Percentiles rank a stretch among this genome's conserved stretches.
Conservation (phyloP, 2,113 vertebrate species). For the Ictidomys tridecemlineatus region DNA sequence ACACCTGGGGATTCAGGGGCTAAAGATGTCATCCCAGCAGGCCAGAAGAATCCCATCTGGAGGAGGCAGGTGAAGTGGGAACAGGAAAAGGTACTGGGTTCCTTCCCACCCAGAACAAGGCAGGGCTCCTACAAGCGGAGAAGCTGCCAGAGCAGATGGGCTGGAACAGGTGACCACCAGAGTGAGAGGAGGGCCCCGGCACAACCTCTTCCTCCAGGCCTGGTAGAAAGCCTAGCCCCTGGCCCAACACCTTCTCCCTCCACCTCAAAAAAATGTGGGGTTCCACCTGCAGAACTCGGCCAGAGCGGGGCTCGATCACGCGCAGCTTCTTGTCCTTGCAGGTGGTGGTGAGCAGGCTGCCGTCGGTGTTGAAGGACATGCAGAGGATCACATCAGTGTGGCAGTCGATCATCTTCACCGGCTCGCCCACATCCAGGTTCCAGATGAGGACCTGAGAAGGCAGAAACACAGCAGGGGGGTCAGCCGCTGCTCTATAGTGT, state of each 20-base stretch:
- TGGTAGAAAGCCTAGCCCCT: not conserved
- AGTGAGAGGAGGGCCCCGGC: accelerated
- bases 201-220: not conserved
- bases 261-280: not conserved
- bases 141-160: not conserved
- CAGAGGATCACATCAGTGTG: slow-evolving; percentile 97
- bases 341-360: slow-evolving; percentile 96
- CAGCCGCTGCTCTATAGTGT: accelerated
- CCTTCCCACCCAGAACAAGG: not conserved
- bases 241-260: not conserved
- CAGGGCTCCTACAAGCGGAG: not conserved
- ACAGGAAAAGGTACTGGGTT: not conserved
- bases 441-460: slow-evolving; percentile 95
- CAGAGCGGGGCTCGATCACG: slow-evolving; percentile 96
- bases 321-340: slow-evolving; percentile 98
- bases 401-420: slow-evolving; percentile 99
- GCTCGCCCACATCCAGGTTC: slow-evolving; percentile 97
- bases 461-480: accelerated
- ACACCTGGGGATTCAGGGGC: not conserved
- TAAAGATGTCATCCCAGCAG: not conserved
- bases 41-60: not conserved
- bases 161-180: not conserved
- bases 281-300: slow-evolving; percentile 94
- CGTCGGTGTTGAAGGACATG: slow-evolving; percentile 97
- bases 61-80: not conserved